Percentiles rank a stretch among this genome's conserved stretches.
Evolutionary conservation across 2,888 invertebrate species (phyloP).

Genomic region (Seladonia tumulorum): DNA sequence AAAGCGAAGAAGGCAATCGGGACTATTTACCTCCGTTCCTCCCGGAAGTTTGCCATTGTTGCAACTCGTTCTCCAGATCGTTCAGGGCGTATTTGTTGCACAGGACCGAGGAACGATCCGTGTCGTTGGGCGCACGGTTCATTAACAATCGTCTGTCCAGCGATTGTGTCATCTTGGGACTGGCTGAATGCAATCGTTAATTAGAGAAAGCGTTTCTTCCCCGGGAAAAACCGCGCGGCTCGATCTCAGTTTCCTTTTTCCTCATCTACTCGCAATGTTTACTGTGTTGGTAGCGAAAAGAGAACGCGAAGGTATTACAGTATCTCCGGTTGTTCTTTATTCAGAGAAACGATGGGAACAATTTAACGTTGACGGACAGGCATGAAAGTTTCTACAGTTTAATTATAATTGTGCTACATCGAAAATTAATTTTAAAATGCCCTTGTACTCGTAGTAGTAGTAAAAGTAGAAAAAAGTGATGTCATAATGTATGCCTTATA

Average conservation of each 20-base stretch:
- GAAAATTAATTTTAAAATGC: too few species aligned
- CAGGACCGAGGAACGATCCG: slow-evolving; percentile 87
- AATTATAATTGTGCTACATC: too few species aligned
- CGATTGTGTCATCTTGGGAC: slow-evolving; percentile 81
- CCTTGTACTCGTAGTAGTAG: too few species aligned
- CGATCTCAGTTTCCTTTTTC: background rate
- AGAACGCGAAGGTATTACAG: background rate
- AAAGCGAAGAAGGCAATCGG: background rate
- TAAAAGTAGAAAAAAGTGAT: too few species aligned
- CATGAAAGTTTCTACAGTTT: background rate
- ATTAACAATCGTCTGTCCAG: slow-evolving; percentile 81
- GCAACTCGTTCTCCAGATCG: slow-evolving; percentile 66
- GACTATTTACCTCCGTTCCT: slow-evolving; percentile 45
- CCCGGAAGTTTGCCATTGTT: slow-evolving; percentile 61
- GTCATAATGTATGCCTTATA: too few species aligned
- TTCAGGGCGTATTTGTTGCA: slow-evolving; percentile 89
- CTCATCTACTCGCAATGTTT: background rate
- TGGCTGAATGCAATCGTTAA: slow-evolving; percentile 67
- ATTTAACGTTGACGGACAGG: background rate
- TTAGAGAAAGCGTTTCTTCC: background rate
- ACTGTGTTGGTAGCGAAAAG: background rate
- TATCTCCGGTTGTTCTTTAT: background rate
- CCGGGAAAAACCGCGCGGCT: background rate
- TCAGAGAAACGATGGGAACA: background rate
- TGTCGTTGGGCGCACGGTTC: slow-evolving; percentile 73